phyloP scores from a whole-genome alignment of 2,113 vertebrate species.

The Centropus bengalensis region DNA sequence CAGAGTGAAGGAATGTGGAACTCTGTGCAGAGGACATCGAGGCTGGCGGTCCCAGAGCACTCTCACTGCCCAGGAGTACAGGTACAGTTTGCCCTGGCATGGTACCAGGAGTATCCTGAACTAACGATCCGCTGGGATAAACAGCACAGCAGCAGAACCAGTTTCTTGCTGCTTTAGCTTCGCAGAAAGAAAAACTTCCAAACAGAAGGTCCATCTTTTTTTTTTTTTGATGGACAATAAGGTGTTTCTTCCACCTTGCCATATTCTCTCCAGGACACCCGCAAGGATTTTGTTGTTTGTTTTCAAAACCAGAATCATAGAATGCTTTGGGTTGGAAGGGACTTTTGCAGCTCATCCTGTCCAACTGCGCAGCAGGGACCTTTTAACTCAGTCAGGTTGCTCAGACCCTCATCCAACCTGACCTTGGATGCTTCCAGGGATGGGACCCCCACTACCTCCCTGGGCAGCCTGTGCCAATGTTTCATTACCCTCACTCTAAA shows the following conservation, averaged over 20 bases:
- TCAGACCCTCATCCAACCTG: too few relatives aligned
- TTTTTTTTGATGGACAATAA: neutral
- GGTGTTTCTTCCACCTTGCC: neutral
- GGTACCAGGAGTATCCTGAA: neutral
- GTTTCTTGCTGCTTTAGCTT: neutral
- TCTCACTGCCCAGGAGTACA: neutral
- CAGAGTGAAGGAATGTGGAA: neutral
- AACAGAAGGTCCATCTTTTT: neutral
- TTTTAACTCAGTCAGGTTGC: too few relatives aligned
- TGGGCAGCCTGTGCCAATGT: too few relatives aligned
- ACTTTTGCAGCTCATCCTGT: too few relatives aligned
- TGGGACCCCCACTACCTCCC: too few relatives aligned
- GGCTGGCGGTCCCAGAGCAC: neutral
- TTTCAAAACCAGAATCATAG: neutral
- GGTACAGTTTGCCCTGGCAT: neutral
- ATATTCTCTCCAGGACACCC: neutral
- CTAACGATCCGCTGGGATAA: neutral
- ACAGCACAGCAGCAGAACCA: neutral
- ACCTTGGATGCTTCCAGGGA: too few relatives aligned
- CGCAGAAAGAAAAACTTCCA: neutral
- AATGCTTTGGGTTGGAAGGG: too few relatives aligned
- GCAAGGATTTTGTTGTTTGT: neutral
- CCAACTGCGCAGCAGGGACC: too few relatives aligned
- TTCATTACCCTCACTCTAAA: too few relatives aligned
- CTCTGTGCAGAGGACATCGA: neutral